These are phyloP conservation scores for Lepilemur septentrionalis DNA, from an alignment of 2,797 vertebrate species.

Conservation along the genomic window DNA sequence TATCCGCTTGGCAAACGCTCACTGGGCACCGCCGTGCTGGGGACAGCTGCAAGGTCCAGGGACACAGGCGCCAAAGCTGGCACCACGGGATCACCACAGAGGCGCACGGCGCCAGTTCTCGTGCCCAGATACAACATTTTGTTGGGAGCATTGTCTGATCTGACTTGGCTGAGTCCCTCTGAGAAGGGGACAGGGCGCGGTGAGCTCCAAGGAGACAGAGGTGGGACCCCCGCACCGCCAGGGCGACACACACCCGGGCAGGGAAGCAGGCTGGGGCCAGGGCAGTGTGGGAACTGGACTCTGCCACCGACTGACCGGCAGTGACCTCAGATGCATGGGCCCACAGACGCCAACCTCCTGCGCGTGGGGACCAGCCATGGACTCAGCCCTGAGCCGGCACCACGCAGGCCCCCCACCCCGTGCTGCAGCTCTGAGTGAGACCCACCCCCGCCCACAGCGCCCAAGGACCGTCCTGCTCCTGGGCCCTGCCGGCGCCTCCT, in stretches of 20 bases:
- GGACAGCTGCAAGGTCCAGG: not conserved
- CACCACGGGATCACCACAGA: no score
- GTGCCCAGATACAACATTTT: not conserved
- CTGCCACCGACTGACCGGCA: not conserved
- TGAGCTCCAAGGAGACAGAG: not conserved
- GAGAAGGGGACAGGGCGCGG: not conserved
- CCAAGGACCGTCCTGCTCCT: not conserved
- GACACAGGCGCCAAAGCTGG: not conserved
- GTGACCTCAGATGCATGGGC: not conserved
- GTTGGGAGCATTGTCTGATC: no score
- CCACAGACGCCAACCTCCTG: not conserved
- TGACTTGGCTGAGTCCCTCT: not conserved
- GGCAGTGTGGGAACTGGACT: fast-evolving
- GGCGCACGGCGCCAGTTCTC: no score
- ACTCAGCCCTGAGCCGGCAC: no score
- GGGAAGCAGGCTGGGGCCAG: not conserved
- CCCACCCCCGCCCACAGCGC: fast-evolving
- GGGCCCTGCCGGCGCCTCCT: not conserved
- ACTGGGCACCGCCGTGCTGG: no score
- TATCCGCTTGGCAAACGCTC: not conserved
- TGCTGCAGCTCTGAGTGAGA: not conserved
- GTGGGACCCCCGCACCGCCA: not conserved
- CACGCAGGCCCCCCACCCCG: no score
- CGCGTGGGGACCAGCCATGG: not conserved
- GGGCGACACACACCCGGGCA: not conserved